Evolutionary conservation across 1,140 invertebrate genomes (phyloP).

Genomic region (Anthonomus grandis): DNA sequence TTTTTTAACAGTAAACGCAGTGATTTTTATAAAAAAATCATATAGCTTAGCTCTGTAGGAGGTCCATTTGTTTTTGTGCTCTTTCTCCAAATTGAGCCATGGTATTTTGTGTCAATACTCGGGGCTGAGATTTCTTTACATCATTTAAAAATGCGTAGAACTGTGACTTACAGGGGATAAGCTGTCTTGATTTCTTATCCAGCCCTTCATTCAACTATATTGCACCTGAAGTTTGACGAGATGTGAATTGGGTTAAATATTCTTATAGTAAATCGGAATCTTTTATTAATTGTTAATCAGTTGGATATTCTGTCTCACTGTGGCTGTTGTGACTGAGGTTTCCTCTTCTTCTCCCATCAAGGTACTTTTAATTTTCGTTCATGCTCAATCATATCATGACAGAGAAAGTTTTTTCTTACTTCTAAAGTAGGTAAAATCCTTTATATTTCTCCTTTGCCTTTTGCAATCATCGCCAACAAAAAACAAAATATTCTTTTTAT

Average conservation of each 20-base stretch:
- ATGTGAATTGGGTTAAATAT: not conserved
- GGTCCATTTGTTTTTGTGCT: slow-evolving; percentile 4
- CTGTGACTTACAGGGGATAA: slow-evolving; percentile 1
- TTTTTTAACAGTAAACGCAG: slow-evolving; percentile 1
- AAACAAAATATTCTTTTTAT: too few species aligned
- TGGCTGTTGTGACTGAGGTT: not conserved
- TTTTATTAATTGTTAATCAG: not conserved
- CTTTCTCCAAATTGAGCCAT: slow-evolving; percentile 1
- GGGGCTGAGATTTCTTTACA: not conserved
- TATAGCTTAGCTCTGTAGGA: not conserved
- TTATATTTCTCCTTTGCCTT: too few species aligned
- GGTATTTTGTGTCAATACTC: not conserved
- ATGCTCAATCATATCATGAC: slow-evolving; percentile 5
- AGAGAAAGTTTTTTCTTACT: too few species aligned
- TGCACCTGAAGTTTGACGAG: slow-evolving; percentile 2
- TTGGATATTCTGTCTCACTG: not conserved
- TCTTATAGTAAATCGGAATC: not conserved
- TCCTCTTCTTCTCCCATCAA: not conserved
- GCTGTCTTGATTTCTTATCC: not conserved
- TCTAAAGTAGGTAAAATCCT: too few species aligned
- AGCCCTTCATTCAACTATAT: not conserved
- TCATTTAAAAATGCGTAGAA: not conserved
- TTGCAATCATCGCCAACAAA: too few species aligned
- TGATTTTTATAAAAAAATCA: not conserved
- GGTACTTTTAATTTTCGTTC: slow-evolving; percentile 2